These are phyloP conservation scores for Clepsis dumicolana DNA, from an alignment of 2,888 invertebrate species.

Conservation along the genomic window DNA sequence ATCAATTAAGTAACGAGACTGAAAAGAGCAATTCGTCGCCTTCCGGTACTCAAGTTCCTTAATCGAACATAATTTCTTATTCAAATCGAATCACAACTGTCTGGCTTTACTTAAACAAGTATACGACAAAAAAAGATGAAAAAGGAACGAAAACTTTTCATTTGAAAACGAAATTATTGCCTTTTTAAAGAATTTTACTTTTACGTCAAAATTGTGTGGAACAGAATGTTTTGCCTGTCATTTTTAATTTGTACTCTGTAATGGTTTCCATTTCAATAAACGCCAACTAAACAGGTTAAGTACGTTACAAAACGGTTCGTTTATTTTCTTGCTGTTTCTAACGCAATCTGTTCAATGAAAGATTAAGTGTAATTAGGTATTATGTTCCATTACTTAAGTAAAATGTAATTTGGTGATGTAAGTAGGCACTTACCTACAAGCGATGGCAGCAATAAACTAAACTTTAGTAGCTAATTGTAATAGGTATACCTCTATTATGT, in stretches of 20 bases:
- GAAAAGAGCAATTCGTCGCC: constrained; percentile 67
- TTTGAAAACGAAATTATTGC: too few species aligned
- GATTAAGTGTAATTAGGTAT: neutral
- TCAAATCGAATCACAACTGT: constrained; percentile 45
- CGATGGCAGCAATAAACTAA: neutral
- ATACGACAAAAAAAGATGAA: constrained; percentile 9
- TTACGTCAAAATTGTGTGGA: too few species aligned
- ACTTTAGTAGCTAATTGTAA: neutral
- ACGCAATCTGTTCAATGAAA: neutral
- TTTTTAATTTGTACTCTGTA: too few species aligned
- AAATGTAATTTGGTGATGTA: neutral
- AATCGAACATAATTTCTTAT: constrained; percentile 45
- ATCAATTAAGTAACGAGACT: constrained; percentile 65
- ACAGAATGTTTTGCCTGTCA: too few species aligned
- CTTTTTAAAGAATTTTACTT: too few species aligned
- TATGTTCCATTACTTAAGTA: constrained; percentile 5
- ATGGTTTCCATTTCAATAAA: constrained; percentile 16
- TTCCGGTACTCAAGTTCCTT: constrained; percentile 61
- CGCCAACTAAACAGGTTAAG: too few species aligned
- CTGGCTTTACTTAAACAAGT: constrained; percentile 18
- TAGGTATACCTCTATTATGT: neutral
- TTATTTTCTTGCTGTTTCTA: neutral
- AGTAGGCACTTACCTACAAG: too few species aligned
- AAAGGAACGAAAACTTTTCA: too few species aligned
- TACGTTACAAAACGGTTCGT: neutral